Evolutionary conservation across 2,888 invertebrate genomes (phyloP).

Genomic region (Gastrophysa polygoni): DNA sequence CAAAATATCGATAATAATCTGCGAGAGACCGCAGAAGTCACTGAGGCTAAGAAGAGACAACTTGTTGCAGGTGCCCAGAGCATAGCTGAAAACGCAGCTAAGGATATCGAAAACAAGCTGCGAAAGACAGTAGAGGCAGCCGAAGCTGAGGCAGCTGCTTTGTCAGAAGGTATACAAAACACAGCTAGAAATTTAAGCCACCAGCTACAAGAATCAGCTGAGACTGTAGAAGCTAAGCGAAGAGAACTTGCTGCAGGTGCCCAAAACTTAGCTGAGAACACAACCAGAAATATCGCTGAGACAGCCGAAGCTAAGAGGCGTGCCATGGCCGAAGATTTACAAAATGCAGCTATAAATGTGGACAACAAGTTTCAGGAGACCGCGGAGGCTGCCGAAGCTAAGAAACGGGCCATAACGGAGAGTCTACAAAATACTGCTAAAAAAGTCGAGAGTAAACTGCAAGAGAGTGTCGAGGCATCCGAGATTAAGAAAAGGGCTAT

Average conservation of each 20-base stretch:
- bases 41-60: constrained; percentile 25
- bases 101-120: constrained; percentile 36
- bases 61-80: constrained; percentile 27
- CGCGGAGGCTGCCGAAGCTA: constrained; percentile 26
- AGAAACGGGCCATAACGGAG: constrained; percentile 22
- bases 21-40: constrained; percentile 35
- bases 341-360: constrained; percentile 9
- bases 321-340: constrained; percentile 22
- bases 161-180: too few relatives aligned
- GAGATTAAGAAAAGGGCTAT: constrained; percentile 29
- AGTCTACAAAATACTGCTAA: constrained; percentile 24
- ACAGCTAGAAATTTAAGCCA: constrained; percentile 30
- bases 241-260: constrained; percentile 28
- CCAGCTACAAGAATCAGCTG: constrained; percentile 36
- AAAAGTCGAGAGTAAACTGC: constrained; percentile 27
- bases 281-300: constrained; percentile 53
- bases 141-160: constrained; percentile 29
- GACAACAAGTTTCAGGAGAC: constrained; percentile 25
- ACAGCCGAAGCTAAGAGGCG: constrained; percentile 26
- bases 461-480: constrained; percentile 30
- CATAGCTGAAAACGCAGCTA: constrained; percentile 23
- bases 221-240: constrained; percentile 34
- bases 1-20: constrained; percentile 36
- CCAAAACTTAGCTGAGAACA: constrained; percentile 33
- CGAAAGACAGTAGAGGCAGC: constrained; percentile 33